phyloP scores from a whole-genome alignment of 2,888 invertebrate species.

The Lordiphosa fenestrarum region DNA sequence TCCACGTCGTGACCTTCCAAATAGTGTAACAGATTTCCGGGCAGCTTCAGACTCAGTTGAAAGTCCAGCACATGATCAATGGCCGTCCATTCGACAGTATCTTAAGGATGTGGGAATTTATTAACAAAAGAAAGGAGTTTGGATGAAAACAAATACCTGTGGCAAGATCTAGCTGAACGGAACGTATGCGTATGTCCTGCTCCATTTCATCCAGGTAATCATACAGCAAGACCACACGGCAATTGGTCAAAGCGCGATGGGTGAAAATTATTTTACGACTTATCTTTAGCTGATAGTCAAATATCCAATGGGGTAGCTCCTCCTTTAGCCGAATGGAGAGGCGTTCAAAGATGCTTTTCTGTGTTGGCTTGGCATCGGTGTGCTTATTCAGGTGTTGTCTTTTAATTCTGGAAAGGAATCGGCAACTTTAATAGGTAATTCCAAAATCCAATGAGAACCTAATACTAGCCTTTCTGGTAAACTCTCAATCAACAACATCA shows the following conservation, averaged over 20 bases:
- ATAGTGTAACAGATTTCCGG: conserved; percentile 40
- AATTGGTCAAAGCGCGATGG: conserved; percentile 35
- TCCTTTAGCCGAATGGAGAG: conserved; percentile 31
- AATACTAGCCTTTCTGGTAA: neutral
- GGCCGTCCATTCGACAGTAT: conserved; percentile 41
- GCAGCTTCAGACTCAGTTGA: conserved; percentile 60
- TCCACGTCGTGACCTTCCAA: conserved; percentile 37
- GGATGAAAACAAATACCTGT: conserved; percentile 4
- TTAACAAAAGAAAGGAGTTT: neutral
- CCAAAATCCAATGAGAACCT: neutral
- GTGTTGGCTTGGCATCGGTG: neutral
- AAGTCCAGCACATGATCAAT: conserved; percentile 60
- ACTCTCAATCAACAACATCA: neutral
- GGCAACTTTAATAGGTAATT: no score
- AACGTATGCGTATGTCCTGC: conserved; percentile 37
- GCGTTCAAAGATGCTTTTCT: conserved; percentile 28
- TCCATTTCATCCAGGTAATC: conserved; percentile 43
- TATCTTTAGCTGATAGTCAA: conserved; percentile 54
- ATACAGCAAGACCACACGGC: conserved; percentile 46
- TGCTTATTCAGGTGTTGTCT: no score
- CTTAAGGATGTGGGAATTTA: neutral
- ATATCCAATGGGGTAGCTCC: conserved; percentile 61
- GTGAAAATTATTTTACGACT: conserved; percentile 39
- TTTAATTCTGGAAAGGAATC: no score
- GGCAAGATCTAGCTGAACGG: conserved; percentile 14